Conservation (phyloP, 2,888 invertebrate genomes). For the Athalia rosae region DNA sequence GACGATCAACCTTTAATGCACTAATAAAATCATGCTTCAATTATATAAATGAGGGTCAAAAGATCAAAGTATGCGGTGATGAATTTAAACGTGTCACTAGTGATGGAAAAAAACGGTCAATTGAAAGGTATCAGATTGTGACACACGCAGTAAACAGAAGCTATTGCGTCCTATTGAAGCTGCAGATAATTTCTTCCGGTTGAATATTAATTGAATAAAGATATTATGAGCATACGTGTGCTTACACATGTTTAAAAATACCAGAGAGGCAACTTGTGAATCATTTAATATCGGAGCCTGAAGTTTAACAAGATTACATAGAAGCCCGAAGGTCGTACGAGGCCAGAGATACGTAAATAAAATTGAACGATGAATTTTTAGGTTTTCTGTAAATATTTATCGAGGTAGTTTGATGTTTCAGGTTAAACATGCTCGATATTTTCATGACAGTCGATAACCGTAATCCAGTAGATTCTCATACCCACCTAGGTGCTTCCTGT, state of each 20-base stretch:
- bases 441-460: conserved; percentile 28
- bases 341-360: neutral
- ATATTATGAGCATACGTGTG: conserved; percentile 3
- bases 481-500: conserved; percentile 74
- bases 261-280: conserved; percentile 21
- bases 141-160: neutral
- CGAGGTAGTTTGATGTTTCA: neutral
- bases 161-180: conserved; percentile 50
- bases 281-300: conserved; percentile 38
- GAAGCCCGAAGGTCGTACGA: neutral
- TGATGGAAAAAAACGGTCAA: neutral
- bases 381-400: neutral
- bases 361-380: neutral
- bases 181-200: conserved; percentile 29
- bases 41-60: neutral
- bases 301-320: conserved; percentile 13
- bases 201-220: conserved; percentile 10
- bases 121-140: neutral
- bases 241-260: conserved; percentile 20
- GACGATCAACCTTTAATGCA: neutral
- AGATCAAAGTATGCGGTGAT: neutral
- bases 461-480: neutral
- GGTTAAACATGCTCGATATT: conserved; percentile 37
- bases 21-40: neutral
- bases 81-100: neutral